These are phyloP conservation scores for Darevskia nairensis DNA, from an alignment of 2,797 vertebrate genomes.

Conservation along the genomic window DNA sequence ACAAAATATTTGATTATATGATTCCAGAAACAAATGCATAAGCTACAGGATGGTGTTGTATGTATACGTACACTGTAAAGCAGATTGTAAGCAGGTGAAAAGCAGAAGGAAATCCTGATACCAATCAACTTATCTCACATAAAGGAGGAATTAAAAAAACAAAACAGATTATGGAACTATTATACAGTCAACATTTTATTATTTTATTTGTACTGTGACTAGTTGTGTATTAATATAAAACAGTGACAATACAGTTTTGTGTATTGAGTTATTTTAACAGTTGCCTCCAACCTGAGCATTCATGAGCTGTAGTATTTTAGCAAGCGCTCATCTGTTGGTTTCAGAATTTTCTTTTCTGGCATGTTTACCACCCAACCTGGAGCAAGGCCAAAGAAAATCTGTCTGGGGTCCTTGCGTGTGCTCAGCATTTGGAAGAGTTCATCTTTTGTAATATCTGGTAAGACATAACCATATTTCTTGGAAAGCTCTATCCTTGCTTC, in stretches of 20 bases:
- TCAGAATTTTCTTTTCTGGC: conserved; percentile 94
- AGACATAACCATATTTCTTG: conserved; percentile 90
- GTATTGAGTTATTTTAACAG: conserved; percentile 49
- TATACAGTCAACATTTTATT: conserved; percentile 38
- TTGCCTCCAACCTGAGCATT: conserved; percentile 43
- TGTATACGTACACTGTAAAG: background rate
- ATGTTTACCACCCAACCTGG: conserved; percentile 96
- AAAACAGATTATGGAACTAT: conserved; percentile 34
- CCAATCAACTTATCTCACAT: background rate
- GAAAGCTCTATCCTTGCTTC: conserved; percentile 88
- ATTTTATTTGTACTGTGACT: background rate
- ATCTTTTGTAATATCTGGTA: conserved; percentile 93
- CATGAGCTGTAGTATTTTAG: conserved; percentile 90
- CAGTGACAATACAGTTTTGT: conserved; percentile 49
- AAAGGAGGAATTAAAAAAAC: too few relatives aligned
- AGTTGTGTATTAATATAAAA: background rate
- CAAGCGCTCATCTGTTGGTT: conserved; percentile 90
- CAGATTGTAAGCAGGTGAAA: background rate
- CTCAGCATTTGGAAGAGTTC: conserved; percentile 89
- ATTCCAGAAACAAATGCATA: background rate
- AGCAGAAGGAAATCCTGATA: background rate
- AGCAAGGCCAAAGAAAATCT: conserved; percentile 96
- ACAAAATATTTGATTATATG: background rate
- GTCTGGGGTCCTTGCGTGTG: conserved; percentile 90
- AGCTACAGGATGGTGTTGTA: background rate